Conservation (phyloP, 2,113 vertebrate genomes). For the Sceloporus tristichus region DNA sequence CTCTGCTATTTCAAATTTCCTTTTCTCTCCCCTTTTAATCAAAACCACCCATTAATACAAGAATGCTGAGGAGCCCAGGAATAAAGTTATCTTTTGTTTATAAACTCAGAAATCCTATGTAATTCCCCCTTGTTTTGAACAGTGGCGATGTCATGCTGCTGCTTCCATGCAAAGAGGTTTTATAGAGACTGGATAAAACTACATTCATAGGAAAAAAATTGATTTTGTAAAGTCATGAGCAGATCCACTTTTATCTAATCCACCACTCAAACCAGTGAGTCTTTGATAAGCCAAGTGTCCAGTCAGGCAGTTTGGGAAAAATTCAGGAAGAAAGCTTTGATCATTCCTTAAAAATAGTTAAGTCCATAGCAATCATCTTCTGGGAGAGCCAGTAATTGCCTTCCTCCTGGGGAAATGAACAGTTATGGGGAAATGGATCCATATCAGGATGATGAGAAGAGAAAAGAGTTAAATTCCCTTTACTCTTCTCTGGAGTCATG, state of each 20-base stretch:
- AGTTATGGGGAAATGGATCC: background rate
- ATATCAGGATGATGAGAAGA: background rate
- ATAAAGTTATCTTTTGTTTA: constrained; percentile 73
- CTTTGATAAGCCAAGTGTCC: background rate
- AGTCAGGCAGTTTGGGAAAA: background rate
- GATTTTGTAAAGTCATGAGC: background rate
- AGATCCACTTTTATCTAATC: background rate
- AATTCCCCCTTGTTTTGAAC: constrained; percentile 59
- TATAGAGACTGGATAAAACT: background rate
- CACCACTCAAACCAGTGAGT: background rate
- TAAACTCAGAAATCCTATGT: constrained; percentile 71
- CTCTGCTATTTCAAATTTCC: constrained; percentile 57
- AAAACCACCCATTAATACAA: constrained; percentile 63
- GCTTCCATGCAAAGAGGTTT: constrained; percentile 1
- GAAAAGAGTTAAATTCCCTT: background rate
- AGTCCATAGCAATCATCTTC: background rate
- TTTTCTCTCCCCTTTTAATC: constrained; percentile 35
- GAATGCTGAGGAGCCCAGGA: constrained; percentile 59
- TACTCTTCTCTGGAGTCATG: background rate
- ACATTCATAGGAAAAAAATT: background rate
- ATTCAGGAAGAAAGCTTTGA: background rate
- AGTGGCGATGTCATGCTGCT: constrained; percentile 37
- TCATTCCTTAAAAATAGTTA: background rate
- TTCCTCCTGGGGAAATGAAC: background rate
- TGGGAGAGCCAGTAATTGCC: background rate